Percentiles rank a stretch among this genome's conserved stretches.
Evolutionary conservation across 1,140 invertebrate genomes (phyloP).

Genomic region (Melipona quadrifasciata): DNA sequence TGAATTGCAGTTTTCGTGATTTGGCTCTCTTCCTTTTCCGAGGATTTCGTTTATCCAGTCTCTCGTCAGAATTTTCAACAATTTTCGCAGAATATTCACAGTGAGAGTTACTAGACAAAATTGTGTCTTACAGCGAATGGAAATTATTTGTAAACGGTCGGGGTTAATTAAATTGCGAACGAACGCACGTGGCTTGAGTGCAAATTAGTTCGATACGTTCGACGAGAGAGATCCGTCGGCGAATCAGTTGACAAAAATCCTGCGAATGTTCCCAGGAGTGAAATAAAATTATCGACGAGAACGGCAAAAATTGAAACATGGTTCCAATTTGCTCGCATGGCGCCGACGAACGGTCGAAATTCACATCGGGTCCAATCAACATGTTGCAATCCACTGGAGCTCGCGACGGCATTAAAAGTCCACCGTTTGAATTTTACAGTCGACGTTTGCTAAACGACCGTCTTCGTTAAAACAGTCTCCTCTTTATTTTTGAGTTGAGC

Average conservation of each 20-base stretch:
- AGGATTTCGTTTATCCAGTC: too few species aligned
- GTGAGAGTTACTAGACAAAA: too few species aligned
- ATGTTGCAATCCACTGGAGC: background rate
- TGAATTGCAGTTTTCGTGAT: too few species aligned
- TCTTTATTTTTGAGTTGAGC: background rate
- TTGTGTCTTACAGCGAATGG: too few species aligned
- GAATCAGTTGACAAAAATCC: background rate
- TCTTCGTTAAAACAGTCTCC: background rate
- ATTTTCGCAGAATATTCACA: too few species aligned
- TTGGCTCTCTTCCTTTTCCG: too few species aligned
- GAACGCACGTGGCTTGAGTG: too few species aligned
- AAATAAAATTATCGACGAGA: slow-evolving; percentile 18
- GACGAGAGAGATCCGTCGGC: background rate
- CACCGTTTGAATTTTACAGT: background rate
- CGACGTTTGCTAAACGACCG: background rate
- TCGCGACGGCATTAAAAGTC: background rate
- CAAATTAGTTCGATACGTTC: background rate
- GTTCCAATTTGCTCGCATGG: slow-evolving; percentile 15
- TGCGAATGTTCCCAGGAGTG: background rate
- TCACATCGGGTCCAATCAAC: slow-evolving; percentile 15
- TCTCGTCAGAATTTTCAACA: too few species aligned
- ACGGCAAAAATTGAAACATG: slow-evolving; percentile 34
- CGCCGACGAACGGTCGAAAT: background rate
- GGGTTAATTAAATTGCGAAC: too few species aligned
- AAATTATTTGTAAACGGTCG: too few species aligned